phyloP scores from a whole-genome alignment of 1,140 invertebrate species.

The Penaeus indicus region DNA sequence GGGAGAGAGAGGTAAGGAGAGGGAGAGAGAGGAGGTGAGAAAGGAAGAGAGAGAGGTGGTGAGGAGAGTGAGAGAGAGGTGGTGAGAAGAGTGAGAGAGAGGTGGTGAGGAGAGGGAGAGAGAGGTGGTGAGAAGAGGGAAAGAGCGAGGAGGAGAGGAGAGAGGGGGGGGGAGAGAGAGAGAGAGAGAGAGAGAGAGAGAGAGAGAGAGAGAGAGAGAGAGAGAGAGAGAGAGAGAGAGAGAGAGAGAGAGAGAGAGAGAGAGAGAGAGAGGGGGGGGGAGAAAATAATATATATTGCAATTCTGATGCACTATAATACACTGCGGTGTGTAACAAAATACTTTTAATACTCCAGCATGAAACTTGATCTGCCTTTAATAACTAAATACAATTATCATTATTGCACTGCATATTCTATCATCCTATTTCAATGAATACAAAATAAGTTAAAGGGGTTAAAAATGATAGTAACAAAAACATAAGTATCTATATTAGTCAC shows the following conservation, averaged over 20 bases:
- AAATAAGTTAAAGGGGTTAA: too few relatives aligned
- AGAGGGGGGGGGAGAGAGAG: background rate
- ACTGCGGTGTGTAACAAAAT: too few relatives aligned
- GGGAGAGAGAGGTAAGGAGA: background rate
- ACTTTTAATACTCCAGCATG: too few relatives aligned
- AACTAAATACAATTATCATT: too few relatives aligned
- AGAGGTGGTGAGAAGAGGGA: too few relatives aligned
- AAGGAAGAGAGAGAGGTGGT: background rate
- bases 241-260: background rate
- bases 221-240: background rate
- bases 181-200: background rate
- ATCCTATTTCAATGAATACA: too few relatives aligned
- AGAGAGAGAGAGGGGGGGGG: background rate
- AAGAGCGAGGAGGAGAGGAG: background rate
- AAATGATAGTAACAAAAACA: too few relatives aligned
- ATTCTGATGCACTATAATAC: too few relatives aligned
- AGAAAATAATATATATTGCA: background rate
- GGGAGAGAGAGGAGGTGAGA: slow-evolving; percentile 8
- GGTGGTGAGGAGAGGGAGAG: background rate
- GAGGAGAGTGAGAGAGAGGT: background rate
- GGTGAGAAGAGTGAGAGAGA: too few relatives aligned
- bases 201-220: background rate
- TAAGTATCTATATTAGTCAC: too few relatives aligned
- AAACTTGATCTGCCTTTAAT: too few relatives aligned
- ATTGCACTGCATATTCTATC: too few relatives aligned